Evolutionary conservation across 2,888 invertebrate genomes (phyloP).

Genomic region (Drosophila algonquin): DNA sequence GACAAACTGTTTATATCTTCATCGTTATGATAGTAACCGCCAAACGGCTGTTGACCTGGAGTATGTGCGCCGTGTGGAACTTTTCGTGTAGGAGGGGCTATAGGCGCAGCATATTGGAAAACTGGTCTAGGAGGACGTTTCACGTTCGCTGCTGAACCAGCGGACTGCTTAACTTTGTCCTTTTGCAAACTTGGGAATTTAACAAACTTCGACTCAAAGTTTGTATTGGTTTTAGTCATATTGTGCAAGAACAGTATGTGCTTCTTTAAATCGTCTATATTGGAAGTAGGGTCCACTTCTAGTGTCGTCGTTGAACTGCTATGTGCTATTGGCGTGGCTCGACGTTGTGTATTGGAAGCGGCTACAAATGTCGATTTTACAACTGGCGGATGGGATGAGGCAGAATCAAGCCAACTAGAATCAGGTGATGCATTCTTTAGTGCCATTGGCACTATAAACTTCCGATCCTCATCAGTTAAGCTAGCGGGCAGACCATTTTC

Average conservation of each 20-base stretch:
- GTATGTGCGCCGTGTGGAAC: constrained; percentile 60
- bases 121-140: constrained; percentile 71
- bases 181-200: constrained; percentile 83
- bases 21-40: constrained; percentile 78
- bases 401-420: constrained; percentile 63
- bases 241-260: constrained; percentile 84
- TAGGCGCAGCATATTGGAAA: constrained; percentile 79
- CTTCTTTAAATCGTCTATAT: constrained; percentile 83
- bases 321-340: constrained; percentile 48
- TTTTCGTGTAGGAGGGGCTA: constrained; percentile 79
- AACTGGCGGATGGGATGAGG: constrained; percentile 46
- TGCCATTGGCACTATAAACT: constrained; percentile 84
- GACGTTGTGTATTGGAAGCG: constrained; percentile 38
- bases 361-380: constrained; percentile 56
- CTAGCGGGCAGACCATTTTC: constrained; percentile 82
- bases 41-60: constrained; percentile 64
- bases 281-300: constrained; percentile 73
- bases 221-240: constrained; percentile 83
- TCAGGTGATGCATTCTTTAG: constrained; percentile 82
- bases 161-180: constrained; percentile 63
- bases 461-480: constrained; percentile 82
- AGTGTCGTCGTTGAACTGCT: constrained; percentile 62
- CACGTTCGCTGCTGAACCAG: constrained; percentile 42
- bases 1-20: constrained; percentile 66
- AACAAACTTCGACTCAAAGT: constrained; percentile 84